Evolutionary conservation across 2,797 vertebrate genomes (phyloP).

Genomic region (Periparus ater): DNA sequence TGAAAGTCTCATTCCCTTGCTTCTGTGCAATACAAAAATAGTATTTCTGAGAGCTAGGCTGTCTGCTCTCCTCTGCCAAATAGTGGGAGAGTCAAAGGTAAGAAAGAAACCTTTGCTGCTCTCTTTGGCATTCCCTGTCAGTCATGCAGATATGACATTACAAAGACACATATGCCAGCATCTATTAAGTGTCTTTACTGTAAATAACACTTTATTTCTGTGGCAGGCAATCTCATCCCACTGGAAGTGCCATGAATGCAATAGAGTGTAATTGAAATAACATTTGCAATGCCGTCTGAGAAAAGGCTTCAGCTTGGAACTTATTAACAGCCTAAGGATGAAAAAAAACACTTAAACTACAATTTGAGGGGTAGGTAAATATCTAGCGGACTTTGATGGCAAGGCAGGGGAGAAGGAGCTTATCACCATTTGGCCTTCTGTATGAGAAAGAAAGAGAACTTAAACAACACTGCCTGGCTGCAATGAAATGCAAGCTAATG

Average conservation of each 20-base stretch:
- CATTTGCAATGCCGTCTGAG: background rate
- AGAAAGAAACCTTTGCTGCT: background rate
- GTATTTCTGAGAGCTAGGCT: background rate
- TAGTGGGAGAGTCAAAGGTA: background rate
- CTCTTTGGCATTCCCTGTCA: background rate
- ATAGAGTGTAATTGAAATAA: background rate
- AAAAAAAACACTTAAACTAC: background rate
- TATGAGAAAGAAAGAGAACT: background rate
- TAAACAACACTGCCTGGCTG: background rate
- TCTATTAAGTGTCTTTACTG: conserved; percentile 5
- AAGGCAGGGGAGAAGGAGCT: background rate
- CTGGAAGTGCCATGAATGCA: background rate
- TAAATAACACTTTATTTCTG: background rate
- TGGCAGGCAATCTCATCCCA: background rate
- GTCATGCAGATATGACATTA: background rate
- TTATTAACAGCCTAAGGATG: background rate
- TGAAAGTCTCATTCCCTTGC: background rate
- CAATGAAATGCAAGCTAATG: rapidly evolving
- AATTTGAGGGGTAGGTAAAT: background rate
- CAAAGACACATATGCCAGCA: background rate
- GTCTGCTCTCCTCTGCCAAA: background rate
- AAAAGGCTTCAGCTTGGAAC: background rate
- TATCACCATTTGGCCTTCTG: background rate
- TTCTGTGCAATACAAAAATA: background rate
- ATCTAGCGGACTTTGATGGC: background rate